Conservation (phyloP, 1,140 invertebrate genomes). For the Oscheius sp. region DNA sequence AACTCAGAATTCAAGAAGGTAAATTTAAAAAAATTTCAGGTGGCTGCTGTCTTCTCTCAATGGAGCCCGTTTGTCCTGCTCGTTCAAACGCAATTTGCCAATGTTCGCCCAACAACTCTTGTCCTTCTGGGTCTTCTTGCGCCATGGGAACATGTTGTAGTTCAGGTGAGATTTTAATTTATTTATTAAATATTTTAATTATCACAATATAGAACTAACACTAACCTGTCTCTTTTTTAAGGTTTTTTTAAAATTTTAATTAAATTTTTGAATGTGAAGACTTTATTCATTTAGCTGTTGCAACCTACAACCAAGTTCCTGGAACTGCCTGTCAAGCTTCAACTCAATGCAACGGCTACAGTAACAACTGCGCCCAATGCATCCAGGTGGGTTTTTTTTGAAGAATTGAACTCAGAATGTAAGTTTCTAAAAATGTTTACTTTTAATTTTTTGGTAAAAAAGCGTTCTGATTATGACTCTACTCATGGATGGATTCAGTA, state of each 20-base stretch:
- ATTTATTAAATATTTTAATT: no score
- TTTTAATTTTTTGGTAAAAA: no score
- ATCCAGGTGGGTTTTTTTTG: conserved; percentile 12
- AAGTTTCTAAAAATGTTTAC: no score
- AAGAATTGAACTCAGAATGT: no score
- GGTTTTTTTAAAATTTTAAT: no score
- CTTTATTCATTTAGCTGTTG: conserved; percentile 31
- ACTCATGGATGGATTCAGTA: no score
- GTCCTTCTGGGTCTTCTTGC: conserved; percentile 44
- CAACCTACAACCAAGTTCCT: conserved; percentile 44
- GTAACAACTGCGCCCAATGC: conserved; percentile 44
- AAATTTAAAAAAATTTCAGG: conserved; percentile 14
- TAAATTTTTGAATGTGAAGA: no score
- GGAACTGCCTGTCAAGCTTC: conserved; percentile 42
- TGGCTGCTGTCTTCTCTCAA: conserved; percentile 51
- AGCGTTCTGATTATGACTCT: no score
- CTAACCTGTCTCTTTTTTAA: no score
- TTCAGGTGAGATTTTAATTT: conserved; percentile 29
- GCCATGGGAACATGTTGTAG: conserved; percentile 52
- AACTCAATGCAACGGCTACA: conserved; percentile 47
- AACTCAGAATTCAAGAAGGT: no score
- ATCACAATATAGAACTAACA: no score
- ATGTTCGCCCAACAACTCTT: conserved; percentile 49
- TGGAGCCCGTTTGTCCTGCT: conserved; percentile 46
- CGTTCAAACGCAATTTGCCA: conserved; percentile 49